Evolutionary conservation across 2,113 vertebrate genomes (phyloP), one percentile per base, ranked within the genome.

Genomic region (Hyperoodon ampullatus): DNA sequence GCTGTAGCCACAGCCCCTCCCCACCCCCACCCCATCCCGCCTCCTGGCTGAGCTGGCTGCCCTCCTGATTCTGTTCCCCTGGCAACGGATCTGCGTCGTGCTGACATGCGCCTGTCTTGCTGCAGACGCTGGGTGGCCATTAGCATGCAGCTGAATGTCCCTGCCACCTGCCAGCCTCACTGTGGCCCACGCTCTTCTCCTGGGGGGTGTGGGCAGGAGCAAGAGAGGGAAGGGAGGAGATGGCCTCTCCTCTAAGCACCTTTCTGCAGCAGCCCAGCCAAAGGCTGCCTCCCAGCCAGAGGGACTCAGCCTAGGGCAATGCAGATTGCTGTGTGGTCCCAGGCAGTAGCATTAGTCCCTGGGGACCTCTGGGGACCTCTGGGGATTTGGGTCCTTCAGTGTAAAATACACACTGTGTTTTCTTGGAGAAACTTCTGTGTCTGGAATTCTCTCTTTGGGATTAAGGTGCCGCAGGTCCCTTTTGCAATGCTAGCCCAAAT

Each of bases 91-190:
- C 75, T 91, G 71, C 55, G 3, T 55, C 4, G 0, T 6, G 35
- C 71, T 78, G 86, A 78, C 86, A 33, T 8, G 63, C 3, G 8
- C 70, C 55, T 3, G 2, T 39, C 60, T 60, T 35, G 14, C 71
- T 77, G 87, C 72, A 84, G 82, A 94, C 30, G 24, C 85, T 61
- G 53, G 61, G 26, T 94, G 88, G 90, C 83, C 88, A 94, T 93
- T 85, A 92, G 90, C 60, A 65, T 71, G 90, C 78, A 92, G 72
- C 88, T 8, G 0, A n/a, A 30, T 35, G 91, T 77, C 94, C 81
- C 92, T 39, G 26, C 86, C 53, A 53, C 84, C 68, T 90, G 86
- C 88, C 80, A 78, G 90, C 71, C 71, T 88, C 4, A 0, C 75
- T 82, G 47, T 33, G 35, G 83, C 39, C 83, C 93, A 50, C 1